Percentiles rank a stretch among this genome's conserved stretches.
These are phyloP conservation scores for Cromileptes altivelis DNA, from an alignment of 2,113 vertebrate species.

Conservation along the genomic window DNA sequence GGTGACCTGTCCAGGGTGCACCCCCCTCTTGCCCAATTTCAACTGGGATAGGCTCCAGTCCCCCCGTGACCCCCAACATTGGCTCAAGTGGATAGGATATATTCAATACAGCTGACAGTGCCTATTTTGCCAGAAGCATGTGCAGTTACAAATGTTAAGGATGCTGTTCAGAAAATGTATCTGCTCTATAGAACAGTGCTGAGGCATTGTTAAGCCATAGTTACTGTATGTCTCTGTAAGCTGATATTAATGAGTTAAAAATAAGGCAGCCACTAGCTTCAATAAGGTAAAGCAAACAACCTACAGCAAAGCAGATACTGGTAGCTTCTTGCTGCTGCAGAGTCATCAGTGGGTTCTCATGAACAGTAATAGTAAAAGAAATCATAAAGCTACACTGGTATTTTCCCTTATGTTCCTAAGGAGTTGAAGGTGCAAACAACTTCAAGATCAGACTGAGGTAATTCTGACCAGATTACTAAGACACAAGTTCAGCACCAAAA, in stretches of 20 bases:
- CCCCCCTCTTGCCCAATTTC: no score
- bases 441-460: neutral
- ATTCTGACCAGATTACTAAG: neutral
- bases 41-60: no score
- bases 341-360: neutral
- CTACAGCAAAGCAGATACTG: neutral
- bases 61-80: no score
- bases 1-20: no score
- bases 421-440: neutral
- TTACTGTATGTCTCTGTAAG: neutral
- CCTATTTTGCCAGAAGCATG: neutral
- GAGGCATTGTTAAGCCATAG: neutral
- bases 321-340: neutral
- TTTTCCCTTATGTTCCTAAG: no score
- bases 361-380: slow-evolving; percentile 17
- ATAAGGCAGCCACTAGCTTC: slow-evolving; percentile 21
- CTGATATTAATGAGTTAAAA: slow-evolving; percentile 2
- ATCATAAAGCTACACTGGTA: neutral
- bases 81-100: neutral
- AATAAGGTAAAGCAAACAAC: neutral
- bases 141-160: neutral
- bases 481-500: slow-evolving; percentile 64
- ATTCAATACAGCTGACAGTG: neutral
- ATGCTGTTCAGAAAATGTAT: neutral
- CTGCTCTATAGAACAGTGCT: neutral